A percentile compares a stretch with the other conserved stretches of the same genome.
Evolutionary conservation across 1,140 invertebrate genomes (phyloP).

Genomic region (Temnothorax curvispinosus): DNA sequence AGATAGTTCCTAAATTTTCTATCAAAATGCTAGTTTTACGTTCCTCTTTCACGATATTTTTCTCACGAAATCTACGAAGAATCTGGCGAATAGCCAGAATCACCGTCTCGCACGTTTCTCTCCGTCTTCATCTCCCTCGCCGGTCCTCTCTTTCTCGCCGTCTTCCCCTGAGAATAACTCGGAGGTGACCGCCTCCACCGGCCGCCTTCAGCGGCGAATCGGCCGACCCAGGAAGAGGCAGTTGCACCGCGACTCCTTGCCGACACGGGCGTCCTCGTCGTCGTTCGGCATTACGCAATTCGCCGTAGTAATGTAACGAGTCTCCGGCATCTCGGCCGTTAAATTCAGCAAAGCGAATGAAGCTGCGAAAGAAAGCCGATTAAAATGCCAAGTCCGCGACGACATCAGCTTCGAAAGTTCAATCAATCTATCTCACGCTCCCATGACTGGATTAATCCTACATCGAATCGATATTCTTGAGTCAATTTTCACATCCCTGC

Average conservation of each 20-base stretch:
- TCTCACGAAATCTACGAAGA: slow-evolving; percentile 45
- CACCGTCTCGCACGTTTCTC: slow-evolving; percentile 37
- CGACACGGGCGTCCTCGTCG: slow-evolving; percentile 74
- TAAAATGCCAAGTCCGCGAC: slow-evolving; percentile 2
- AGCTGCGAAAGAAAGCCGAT: slow-evolving; percentile 7
- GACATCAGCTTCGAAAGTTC: background rate
- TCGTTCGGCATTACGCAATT: slow-evolving; percentile 71
- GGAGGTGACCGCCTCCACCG: slow-evolving; percentile 81
- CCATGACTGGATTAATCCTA: slow-evolving; percentile 19
- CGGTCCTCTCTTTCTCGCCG: slow-evolving; percentile 51
- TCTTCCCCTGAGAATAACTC: slow-evolving; percentile 83
- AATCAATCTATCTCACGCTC: background rate
- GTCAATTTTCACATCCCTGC: background rate
- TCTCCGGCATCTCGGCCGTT: slow-evolving; percentile 1
- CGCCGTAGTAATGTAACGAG: slow-evolving; percentile 47
- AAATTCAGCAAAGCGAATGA: background rate
- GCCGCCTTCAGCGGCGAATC: slow-evolving; percentile 68
- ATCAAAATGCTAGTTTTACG: background rate
- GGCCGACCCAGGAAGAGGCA: slow-evolving; percentile 77
- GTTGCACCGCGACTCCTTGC: slow-evolving; percentile 80
- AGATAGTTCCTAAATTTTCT: background rate
- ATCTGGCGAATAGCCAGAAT: slow-evolving; percentile 76
- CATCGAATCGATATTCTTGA: background rate
- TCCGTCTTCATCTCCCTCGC: slow-evolving; percentile 19
- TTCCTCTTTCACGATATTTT: slow-evolving; percentile 41